A percentile compares a stretch with the other conserved stretches of the same genome.
Conservation (phyloP, 2,113 vertebrate species). For the Heteronetta atricapilla region DNA sequence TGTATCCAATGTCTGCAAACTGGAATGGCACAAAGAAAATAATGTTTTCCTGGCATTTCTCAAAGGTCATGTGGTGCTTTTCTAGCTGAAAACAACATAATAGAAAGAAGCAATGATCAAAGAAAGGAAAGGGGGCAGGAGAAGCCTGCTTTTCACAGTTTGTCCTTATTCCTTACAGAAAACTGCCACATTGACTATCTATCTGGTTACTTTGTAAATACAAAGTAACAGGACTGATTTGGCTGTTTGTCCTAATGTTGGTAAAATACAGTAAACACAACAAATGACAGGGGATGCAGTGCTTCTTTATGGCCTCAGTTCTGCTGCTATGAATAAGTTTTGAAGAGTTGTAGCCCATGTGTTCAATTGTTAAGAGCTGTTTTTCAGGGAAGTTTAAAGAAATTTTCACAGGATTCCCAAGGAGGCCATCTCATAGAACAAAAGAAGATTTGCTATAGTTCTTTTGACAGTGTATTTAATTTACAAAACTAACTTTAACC, state of each 20-base stretch:
- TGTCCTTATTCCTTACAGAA: slow-evolving; percentile 6
- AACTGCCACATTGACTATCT: background rate
- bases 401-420: background rate
- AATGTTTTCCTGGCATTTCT: slow-evolving; percentile 53
- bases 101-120: slow-evolving; percentile 23
- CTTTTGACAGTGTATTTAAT: background rate
- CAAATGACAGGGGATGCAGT: background rate
- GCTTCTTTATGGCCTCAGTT: slow-evolving; percentile 9
- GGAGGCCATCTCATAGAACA: background rate
- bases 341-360: background rate
- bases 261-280: slow-evolving; percentile 49
- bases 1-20: background rate
- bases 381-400: background rate
- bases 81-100: slow-evolving; percentile 6
- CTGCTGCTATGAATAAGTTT: background rate
- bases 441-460: background rate
- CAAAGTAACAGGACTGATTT: slow-evolving; percentile 51
- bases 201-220: slow-evolving; percentile 47
- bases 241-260: slow-evolving; percentile 61
- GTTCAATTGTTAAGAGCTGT: background rate
- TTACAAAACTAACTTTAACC: background rate
- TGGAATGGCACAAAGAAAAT: background rate
- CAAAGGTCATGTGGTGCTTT: slow-evolving; percentile 44
- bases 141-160: slow-evolving; percentile 1
- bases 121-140: background rate